Evolutionary conservation across 2,888 invertebrate genomes (phyloP).

Genomic region (Epinotia brunnichana): DNA sequence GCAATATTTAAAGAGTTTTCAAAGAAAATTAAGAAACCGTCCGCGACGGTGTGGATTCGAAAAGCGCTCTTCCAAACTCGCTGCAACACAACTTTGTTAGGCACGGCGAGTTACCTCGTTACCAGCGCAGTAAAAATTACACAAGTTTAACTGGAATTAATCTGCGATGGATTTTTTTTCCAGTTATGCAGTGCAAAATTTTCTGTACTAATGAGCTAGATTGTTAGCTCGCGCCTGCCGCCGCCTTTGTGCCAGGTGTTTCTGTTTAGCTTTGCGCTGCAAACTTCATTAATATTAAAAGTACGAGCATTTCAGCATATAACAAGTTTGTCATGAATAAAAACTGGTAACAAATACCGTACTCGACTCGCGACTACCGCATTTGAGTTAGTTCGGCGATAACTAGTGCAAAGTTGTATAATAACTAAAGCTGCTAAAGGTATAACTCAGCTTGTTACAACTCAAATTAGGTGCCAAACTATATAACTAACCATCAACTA

Average conservation of each 20-base stretch:
- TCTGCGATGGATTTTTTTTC: constrained; percentile 64
- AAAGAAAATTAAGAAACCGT: constrained; percentile 74
- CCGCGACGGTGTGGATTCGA: constrained; percentile 58
- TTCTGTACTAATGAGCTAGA: constrained; percentile 72
- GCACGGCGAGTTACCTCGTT: constrained; percentile 74
- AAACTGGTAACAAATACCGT: constrained; percentile 39
- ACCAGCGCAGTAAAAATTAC: constrained; percentile 69
- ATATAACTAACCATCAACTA: constrained; percentile 31
- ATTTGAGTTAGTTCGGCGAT: constrained; percentile 35
- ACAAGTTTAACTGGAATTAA: constrained; percentile 71
- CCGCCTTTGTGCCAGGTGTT: constrained; percentile 63
- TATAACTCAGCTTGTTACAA: constrained; percentile 21
- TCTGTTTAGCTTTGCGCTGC: constrained; percentile 57
- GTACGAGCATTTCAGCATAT: constrained; percentile 43
- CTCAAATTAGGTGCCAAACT: constrained; percentile 28
- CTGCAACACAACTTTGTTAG: constrained; percentile 76
- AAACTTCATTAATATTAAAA: constrained; percentile 61
- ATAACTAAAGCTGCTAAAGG: constrained; percentile 17
- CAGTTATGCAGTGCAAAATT: constrained; percentile 62
- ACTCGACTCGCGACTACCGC: constrained; percentile 32
- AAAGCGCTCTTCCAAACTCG: constrained; percentile 63
- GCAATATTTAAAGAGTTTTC: constrained; percentile 76
- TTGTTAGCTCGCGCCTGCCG: constrained; percentile 62
- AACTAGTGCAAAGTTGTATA: constrained; percentile 33
- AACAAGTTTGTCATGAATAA: constrained; percentile 41